phyloP scores from a whole-genome alignment of 2,888 invertebrate species.

The Parthenolecanium corni region DNA sequence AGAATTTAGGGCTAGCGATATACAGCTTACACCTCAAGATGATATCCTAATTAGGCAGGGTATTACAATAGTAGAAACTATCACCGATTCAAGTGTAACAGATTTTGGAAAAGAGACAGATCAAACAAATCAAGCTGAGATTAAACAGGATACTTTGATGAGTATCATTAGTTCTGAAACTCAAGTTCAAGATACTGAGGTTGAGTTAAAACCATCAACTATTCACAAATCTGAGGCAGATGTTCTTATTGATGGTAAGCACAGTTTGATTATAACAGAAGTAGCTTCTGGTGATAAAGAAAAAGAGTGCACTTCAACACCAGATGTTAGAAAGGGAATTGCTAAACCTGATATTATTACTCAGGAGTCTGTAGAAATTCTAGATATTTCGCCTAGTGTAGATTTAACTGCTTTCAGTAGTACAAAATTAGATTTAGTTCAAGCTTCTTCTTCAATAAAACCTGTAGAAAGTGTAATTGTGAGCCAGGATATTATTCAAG shows the following conservation, averaged over 20 bases:
- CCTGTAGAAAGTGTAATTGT: conserved; percentile 3
- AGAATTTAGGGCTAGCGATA: neutral
- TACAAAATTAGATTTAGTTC: neutral
- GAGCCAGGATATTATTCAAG: neutral
- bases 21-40: conserved; percentile 29
- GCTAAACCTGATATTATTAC: conserved; percentile 16
- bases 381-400: conserved; percentile 2
- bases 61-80: conserved; percentile 45
- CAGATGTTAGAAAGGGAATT: conserved; percentile 22
- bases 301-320: conserved; percentile 33
- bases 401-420: neutral
- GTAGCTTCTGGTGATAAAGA: conserved; percentile 39
- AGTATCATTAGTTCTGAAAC: conserved; percentile 34
- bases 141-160: conserved; percentile 34
- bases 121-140: neutral
- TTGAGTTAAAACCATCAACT: conserved; percentile 30
- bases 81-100: conserved; percentile 32
- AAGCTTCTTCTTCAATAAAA: neutral
- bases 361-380: conserved; percentile 13
- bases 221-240: conserved; percentile 6
- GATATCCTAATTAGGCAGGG: conserved; percentile 35
- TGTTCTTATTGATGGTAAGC: conserved; percentile 27
- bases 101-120: neutral
- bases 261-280: conserved; percentile 40
- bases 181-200: conserved; percentile 35